Conservation (phyloP, 1,140 invertebrate species). For the Dinothrombium tinctorium region DNA sequence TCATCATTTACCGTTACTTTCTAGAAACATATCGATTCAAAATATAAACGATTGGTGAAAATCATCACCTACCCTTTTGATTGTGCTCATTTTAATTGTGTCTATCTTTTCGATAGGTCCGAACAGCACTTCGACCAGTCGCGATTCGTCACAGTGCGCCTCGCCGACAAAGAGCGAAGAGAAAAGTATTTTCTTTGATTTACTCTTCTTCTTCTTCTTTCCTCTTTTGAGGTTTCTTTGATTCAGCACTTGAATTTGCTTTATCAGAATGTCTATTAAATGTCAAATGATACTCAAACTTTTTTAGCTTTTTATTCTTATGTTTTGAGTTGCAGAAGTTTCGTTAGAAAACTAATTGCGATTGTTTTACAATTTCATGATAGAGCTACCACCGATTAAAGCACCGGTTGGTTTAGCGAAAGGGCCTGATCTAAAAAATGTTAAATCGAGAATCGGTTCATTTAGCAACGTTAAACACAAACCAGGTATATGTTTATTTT, state of each 20-base stretch:
- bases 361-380: not conserved
- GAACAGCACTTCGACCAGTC: too few species aligned
- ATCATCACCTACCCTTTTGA: too few species aligned
- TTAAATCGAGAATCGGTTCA: constrained; percentile 80
- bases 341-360: not conserved
- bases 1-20: too few species aligned
- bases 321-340: too few species aligned
- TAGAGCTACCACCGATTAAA: constrained; percentile 73
- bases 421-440: constrained; percentile 67
- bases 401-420: constrained; percentile 66
- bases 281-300: not conserved
- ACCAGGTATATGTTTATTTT: constrained; percentile 29
- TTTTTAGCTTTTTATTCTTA: not conserved
- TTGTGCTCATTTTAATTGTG: too few species aligned
- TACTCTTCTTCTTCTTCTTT: too few species aligned
- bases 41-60: too few species aligned
- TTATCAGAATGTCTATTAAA: not conserved
- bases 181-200: not conserved
- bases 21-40: too few species aligned
- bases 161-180: not conserved
- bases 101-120: too few species aligned
- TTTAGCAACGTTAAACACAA: constrained; percentile 73
- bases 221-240: too few species aligned
- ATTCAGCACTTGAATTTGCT: not conserved
- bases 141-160: not conserved